A percentile compares a stretch with the other conserved stretches of the same genome.
Conservation (phyloP, 2,888 invertebrate species). For the Electrophaes corylata region DNA sequence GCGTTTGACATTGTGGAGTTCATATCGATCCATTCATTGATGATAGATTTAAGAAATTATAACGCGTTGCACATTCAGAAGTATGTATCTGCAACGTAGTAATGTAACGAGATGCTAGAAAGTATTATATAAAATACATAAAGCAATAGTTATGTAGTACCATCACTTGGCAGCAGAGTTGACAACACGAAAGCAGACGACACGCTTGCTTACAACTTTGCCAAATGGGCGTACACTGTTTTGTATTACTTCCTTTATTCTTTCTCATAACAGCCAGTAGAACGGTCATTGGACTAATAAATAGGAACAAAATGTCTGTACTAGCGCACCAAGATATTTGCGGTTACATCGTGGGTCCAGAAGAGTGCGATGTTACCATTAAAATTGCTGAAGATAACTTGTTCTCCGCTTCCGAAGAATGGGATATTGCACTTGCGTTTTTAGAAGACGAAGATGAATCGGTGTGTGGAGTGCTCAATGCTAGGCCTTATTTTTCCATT, state of each 20-base stretch:
- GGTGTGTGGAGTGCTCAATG: constrained; percentile 26
- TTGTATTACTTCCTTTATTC: constrained; percentile 55
- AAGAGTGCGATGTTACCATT: constrained; percentile 29
- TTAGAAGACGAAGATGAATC: constrained; percentile 36
- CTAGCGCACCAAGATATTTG: constrained; percentile 37
- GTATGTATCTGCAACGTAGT: constrained; percentile 7
- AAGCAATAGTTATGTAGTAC: no score
- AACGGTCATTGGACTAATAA: constrained; percentile 49
- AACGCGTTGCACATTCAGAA: constrained; percentile 7
- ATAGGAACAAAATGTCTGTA: constrained; percentile 33
- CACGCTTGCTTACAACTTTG: constrained; percentile 45
- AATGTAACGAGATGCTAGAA: constrained; percentile 18
- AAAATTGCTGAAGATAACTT: constrained; percentile 24
- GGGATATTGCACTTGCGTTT: constrained; percentile 26
- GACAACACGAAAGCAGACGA: constrained; percentile 47
- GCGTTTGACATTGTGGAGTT: constrained; percentile 11
- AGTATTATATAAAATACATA: no score
- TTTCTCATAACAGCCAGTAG: constrained; percentile 39
- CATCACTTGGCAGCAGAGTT: constrained; percentile 48
- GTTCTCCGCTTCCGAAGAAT: constrained; percentile 18
- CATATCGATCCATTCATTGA: constrained; percentile 16
- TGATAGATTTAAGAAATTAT: constrained; percentile 7
- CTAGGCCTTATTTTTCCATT: background rate
- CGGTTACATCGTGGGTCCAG: constrained; percentile 29
- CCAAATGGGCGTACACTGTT: constrained; percentile 51